phyloP scores from a whole-genome alignment of 2,888 invertebrate species.

The Perizoma flavofasciatum region DNA sequence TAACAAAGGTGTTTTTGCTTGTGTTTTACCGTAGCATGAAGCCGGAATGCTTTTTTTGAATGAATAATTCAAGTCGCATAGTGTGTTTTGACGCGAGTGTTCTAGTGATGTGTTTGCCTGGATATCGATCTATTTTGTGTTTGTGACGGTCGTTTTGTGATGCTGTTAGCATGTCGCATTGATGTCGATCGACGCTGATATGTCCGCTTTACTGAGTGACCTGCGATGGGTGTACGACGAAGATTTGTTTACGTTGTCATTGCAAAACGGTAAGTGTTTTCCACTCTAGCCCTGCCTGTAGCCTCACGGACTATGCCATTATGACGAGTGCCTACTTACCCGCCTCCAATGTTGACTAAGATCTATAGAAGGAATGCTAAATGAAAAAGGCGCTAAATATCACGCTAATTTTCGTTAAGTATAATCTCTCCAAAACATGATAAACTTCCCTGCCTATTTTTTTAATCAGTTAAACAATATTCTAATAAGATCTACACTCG shows the following conservation, averaged over 20 bases:
- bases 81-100: constrained; percentile 53
- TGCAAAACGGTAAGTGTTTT: constrained; percentile 76
- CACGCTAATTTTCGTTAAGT: neutral
- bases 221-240: constrained; percentile 80
- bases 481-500: too few relatives aligned
- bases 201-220: constrained; percentile 78
- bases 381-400: neutral
- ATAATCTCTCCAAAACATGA: too few relatives aligned
- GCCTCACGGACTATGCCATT: constrained; percentile 19
- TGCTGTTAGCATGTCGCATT: constrained; percentile 71
- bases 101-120: constrained; percentile 67
- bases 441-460: too few relatives aligned
- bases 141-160: constrained; percentile 55
- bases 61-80: constrained; percentile 51
- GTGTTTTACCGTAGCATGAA: constrained; percentile 49
- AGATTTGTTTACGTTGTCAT: constrained; percentile 76
- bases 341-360: constrained; percentile 16
- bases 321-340: constrained; percentile 17
- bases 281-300: constrained; percentile 14
- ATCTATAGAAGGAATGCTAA: constrained; percentile 10
- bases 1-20: constrained; percentile 16
- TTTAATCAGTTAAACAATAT: too few relatives aligned
- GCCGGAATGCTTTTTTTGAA: constrained; percentile 49
- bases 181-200: constrained; percentile 78
- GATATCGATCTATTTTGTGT: constrained; percentile 52